Conservation (phyloP, 1,140 invertebrate species). For the Platyscapa corneri region DNA sequence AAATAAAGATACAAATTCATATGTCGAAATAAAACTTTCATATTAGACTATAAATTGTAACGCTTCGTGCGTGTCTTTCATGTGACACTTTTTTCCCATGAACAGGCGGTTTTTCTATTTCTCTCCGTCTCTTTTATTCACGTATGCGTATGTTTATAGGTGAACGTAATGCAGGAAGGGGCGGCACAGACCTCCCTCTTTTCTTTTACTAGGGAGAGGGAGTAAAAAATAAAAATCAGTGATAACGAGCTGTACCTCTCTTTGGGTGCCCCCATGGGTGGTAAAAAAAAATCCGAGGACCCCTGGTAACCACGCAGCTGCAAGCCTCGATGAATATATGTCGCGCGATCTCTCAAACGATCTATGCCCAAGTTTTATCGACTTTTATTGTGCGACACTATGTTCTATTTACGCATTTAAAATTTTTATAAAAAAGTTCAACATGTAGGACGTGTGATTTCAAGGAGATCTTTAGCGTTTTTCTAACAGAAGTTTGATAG, state of each 20-base stretch:
- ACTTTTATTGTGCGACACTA: constrained; percentile 29
- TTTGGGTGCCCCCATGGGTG: constrained; percentile 55
- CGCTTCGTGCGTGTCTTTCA: constrained; percentile 32
- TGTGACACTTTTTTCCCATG: constrained; percentile 54
- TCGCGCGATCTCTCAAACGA: constrained; percentile 31
- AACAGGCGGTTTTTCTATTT: constrained; percentile 6
- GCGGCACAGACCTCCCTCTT: constrained; percentile 52
- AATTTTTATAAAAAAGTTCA: background rate
- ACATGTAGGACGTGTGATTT: constrained; percentile 46
- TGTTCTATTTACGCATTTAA: background rate
- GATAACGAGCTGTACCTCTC: constrained; percentile 69
- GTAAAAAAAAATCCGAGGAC: constrained; percentile 56
- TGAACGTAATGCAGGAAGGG: constrained; percentile 50
- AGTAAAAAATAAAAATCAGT: constrained; percentile 58
- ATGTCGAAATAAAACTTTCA: background rate
- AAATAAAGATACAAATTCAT: too few relatives aligned
- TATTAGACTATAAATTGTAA: constrained; percentile 41
- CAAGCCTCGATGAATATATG: constrained; percentile 52
- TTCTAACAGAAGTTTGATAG: background rate
- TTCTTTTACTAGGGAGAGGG: background rate
- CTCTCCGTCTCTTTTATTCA: background rate
- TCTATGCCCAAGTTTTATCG: background rate
- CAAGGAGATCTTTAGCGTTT: background rate
- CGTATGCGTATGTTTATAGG: background rate
- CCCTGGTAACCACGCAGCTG: constrained; percentile 63